Evolutionary conservation across 2,113 vertebrate genomes (phyloP).

Genomic region (Amphiprion percula): DNA sequence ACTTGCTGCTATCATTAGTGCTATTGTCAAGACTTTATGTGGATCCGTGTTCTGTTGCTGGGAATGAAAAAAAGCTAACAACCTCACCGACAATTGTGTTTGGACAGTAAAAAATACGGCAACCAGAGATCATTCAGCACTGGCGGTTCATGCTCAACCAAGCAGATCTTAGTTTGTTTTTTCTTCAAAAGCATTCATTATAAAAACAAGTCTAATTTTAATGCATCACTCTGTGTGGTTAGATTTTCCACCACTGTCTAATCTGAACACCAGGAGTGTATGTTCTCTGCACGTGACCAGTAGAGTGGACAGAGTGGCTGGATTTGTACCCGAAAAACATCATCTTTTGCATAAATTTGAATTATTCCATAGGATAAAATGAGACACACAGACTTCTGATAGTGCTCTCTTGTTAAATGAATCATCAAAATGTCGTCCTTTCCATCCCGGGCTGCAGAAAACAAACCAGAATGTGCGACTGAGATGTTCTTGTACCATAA

Average conservation of each 20-base stretch:
- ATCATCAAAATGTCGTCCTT: no score
- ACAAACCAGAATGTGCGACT: no score
- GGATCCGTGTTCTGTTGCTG: conserved; percentile 16
- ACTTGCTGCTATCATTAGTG: conserved; percentile 3
- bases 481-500: no score
- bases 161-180: neutral
- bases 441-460: no score
- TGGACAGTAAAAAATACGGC: neutral
- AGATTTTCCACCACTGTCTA: neutral
- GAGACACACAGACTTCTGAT: no score
- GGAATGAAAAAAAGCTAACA: neutral
- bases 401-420: no score
- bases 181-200: neutral
- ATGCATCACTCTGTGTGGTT: neutral
- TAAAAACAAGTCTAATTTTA: neutral
- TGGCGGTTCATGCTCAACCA: neutral
- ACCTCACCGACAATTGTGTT: conserved; percentile 1
- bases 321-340: no score
- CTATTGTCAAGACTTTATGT: neutral
- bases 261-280: neutral
- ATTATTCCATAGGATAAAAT: no score
- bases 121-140: neutral
- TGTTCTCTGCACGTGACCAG: neutral
- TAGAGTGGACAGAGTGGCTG: no score
- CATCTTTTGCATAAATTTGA: no score